These are phyloP conservation scores for Acrocyrtus sp. DNA, from an alignment of 2,888 invertebrate species.

Conservation along the genomic window DNA sequence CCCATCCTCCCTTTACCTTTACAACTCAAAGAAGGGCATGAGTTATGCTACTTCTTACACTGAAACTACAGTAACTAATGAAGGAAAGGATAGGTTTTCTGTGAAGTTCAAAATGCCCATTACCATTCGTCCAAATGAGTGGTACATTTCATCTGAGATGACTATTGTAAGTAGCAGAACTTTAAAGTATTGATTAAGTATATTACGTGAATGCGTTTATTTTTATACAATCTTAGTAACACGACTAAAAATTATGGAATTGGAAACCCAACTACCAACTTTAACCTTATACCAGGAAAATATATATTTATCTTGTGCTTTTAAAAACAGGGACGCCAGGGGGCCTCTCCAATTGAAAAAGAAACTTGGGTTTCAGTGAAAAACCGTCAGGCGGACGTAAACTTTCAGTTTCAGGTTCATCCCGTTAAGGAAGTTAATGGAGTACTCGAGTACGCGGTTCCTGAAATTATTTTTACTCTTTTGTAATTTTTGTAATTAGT, in stretches of 20 bases:
- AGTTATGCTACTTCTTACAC: conserved; percentile 56
- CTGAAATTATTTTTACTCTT: conserved; percentile 58
- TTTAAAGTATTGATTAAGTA: neutral
- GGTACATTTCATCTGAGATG: conserved; percentile 61
- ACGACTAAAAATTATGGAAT: neutral
- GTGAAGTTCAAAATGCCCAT: conserved; percentile 59
- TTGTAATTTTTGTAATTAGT: conserved; percentile 33
- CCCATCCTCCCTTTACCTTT: conserved; percentile 55
- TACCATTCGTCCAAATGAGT: conserved; percentile 54
- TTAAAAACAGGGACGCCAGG: conserved; percentile 58
- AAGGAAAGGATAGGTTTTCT: conserved; percentile 56
- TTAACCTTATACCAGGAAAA: neutral
- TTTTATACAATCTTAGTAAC: too few species aligned
- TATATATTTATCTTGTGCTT: neutral
- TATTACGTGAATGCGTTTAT: neutral
- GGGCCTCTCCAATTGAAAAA: conserved; percentile 50
- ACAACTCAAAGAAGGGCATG: conserved; percentile 57
- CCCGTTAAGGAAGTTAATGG: conserved; percentile 54
- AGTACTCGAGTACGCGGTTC: conserved; percentile 58
- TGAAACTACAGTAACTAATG: conserved; percentile 47
- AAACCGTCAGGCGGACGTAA: conserved; percentile 57
- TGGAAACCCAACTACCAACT: neutral
- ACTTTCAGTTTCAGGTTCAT: conserved; percentile 59
- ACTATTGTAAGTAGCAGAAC: conserved; percentile 45
- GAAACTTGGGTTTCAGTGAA: conserved; percentile 57